phyloP scores from a whole-genome alignment of 64 coral and sea anemone genomes.

The Catalaphyllia jardinei region DNA sequence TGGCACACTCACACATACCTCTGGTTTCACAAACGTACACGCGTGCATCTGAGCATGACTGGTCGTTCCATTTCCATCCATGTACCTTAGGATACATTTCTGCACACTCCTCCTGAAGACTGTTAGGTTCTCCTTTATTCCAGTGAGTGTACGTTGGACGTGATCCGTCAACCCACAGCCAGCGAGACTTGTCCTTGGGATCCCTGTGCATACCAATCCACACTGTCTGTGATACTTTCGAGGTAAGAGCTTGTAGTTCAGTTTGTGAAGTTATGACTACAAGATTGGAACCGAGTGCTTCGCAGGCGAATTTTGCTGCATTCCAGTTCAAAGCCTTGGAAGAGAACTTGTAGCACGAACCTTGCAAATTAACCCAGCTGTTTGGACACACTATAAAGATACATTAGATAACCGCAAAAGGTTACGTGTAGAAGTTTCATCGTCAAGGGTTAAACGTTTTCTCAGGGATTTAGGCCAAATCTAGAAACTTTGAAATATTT shows the following conservation, averaged over 20 bases:
- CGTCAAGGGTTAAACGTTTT: too few species aligned
- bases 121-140: neutral
- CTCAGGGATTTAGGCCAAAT: too few species aligned
- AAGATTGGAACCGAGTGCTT: neutral
- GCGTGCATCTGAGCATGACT: accelerated
- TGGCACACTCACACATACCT: neutral
- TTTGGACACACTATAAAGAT: neutral
- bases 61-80: neutral
- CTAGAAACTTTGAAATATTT: too few species aligned
- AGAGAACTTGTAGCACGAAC: neutral
- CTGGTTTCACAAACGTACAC: neutral
- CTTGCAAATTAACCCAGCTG: neutral
- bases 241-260: neutral
- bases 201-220: neutral
- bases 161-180: neutral
- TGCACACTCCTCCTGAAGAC: neutral
- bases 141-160: neutral
- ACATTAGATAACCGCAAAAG: too few species aligned
- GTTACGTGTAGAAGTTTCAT: too few species aligned
- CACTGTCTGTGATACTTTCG: neutral
- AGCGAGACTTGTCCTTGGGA: neutral
- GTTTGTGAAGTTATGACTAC: neutral
- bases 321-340: neutral
- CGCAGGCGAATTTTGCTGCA: constrained; percentile 4
- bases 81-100: neutral